Evolutionary conservation across 2,797 vertebrate genomes (phyloP).

Genomic region (Pipistrellus pygmaeus): DNA sequence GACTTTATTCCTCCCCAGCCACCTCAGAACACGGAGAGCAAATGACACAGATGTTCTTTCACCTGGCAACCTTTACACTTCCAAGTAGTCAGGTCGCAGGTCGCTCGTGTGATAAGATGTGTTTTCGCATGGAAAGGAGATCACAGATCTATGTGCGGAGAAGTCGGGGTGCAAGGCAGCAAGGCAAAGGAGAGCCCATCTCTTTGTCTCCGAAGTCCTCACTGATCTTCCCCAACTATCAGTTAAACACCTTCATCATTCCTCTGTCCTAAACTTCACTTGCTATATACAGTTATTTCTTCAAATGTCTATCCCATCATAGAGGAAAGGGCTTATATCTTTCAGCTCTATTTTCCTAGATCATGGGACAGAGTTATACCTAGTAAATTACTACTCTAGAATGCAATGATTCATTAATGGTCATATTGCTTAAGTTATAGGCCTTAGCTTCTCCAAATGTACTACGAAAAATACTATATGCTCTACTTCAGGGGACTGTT

Average conservation of each 20-base stretch:
- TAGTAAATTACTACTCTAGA: background rate
- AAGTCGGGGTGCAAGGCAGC: background rate
- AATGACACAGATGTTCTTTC: conserved; percentile 33
- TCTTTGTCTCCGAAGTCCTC: conserved; percentile 34
- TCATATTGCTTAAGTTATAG: background rate
- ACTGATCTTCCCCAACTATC: background rate
- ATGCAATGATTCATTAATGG: background rate
- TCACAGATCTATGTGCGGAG: background rate
- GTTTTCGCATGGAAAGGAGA: conserved; percentile 46
- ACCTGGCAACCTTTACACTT: conserved; percentile 83
- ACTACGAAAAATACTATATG: conserved; percentile 21
- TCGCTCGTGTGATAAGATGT: conserved; percentile 20
- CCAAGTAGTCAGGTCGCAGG: conserved; percentile 82
- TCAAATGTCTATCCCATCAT: conserved; percentile 15
- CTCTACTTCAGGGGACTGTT: background rate
- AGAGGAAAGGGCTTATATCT: background rate
- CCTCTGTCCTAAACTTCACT: background rate
- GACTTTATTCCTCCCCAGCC: conserved; percentile 82
- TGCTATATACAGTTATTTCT: background rate
- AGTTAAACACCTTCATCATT: background rate
- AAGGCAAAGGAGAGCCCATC: background rate
- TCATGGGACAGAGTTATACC: background rate
- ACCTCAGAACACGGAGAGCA: background rate
- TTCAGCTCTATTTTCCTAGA: conserved; percentile 38
- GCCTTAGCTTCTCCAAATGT: background rate